phyloP scores from a whole-genome alignment of 1,140 invertebrate species.

The Bombyx mandarina region DNA sequence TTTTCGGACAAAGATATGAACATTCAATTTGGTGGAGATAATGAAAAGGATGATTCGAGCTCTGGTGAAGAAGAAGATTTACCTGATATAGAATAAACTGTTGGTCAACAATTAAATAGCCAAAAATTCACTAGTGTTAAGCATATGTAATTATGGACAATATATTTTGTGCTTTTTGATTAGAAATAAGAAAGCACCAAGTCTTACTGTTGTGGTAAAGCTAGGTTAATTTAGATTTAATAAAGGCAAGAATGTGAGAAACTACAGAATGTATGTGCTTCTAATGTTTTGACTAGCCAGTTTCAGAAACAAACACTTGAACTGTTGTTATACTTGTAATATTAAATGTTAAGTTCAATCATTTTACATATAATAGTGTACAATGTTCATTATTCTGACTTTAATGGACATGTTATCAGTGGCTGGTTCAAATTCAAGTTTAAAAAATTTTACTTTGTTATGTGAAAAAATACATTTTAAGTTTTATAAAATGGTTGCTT shows the following conservation, averaged over 20 bases:
- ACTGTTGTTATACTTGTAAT: too few relatives aligned
- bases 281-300: too few relatives aligned
- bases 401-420: too few relatives aligned
- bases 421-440: too few relatives aligned
- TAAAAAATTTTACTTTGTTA: too few relatives aligned
- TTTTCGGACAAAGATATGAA: slow-evolving; percentile 38
- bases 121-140: slow-evolving; percentile 19
- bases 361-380: too few relatives aligned
- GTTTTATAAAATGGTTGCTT: too few relatives aligned
- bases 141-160: slow-evolving; percentile 19
- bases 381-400: too few relatives aligned
- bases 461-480: too few relatives aligned
- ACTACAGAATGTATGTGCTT: not conserved
- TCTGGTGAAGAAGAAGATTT: slow-evolving; percentile 54
- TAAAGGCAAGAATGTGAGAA: not conserved
- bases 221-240: not conserved
- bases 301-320: too few relatives aligned
- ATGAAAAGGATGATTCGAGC: slow-evolving; percentile 46
- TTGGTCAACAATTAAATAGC: slow-evolving; percentile 11
- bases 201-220: too few relatives aligned
- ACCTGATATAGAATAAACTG: slow-evolving; percentile 44
- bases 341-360: too few relatives aligned
- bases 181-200: slow-evolving; percentile 5
- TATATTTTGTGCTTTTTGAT: slow-evolving; percentile 24
- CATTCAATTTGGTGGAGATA: slow-evolving; percentile 29